These are phyloP conservation scores for Papilio aristodemus DNA, from an alignment of 1,140 invertebrate genomes.

Conservation along the genomic window DNA sequence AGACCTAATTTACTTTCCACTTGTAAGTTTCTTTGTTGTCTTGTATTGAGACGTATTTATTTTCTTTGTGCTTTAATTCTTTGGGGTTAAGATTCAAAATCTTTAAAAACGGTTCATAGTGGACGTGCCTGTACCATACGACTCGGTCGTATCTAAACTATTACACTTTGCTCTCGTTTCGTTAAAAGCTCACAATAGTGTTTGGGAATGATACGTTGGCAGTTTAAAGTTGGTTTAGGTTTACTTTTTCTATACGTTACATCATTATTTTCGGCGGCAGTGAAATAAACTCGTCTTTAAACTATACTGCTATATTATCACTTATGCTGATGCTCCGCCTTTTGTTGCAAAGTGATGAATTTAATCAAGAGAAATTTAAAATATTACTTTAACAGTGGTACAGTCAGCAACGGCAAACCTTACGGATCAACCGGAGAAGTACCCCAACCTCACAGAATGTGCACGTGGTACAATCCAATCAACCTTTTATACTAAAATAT, in stretches of 20 bases:
- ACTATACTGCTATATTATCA: not conserved
- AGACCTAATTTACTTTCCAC: not conserved
- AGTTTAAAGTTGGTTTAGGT: not conserved
- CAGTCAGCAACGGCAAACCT: no score
- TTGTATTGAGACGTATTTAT: not conserved
- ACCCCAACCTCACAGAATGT: no score
- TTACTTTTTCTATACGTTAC: not conserved
- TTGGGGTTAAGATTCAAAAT: not conserved
- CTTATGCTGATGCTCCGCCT: not conserved
- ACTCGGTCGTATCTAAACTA: slow-evolving; percentile 6
- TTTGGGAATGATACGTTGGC: not conserved
- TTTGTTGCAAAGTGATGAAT: not conserved
- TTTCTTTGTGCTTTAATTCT: not conserved
- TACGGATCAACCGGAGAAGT: no score
- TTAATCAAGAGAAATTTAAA: not conserved
- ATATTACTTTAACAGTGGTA: not conserved
- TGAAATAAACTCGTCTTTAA: not conserved
- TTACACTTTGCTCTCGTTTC: slow-evolving; percentile 2
- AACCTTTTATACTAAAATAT: no score
- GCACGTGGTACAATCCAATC: no score
- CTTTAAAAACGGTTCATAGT: not conserved
- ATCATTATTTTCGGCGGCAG: not conserved
- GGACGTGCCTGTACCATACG: slow-evolving; percentile 1
- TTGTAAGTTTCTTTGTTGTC: slow-evolving; percentile 2
- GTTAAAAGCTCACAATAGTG: slow-evolving; percentile 11